Percentiles rank a stretch among this genome's conserved stretches.
These are phyloP conservation scores for Gymnoscelis rufifasciata DNA, from an alignment of 2,888 invertebrate species.

Conservation along the genomic window DNA sequence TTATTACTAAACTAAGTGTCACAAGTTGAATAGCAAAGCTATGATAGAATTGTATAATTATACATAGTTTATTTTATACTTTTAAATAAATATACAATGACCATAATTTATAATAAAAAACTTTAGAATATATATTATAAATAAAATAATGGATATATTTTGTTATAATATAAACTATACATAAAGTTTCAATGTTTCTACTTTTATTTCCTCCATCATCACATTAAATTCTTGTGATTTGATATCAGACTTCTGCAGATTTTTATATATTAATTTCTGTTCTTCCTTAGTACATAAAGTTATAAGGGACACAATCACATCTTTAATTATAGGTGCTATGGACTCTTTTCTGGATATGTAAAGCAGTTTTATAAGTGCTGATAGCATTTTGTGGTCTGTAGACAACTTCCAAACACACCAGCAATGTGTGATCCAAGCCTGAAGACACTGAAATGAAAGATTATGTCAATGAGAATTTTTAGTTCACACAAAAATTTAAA, in stretches of 20 bases:
- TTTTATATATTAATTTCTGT: conserved; percentile 38
- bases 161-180: conserved; percentile 16
- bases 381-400: conserved; percentile 49
- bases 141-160: too few relatives aligned
- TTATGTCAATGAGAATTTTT: neutral
- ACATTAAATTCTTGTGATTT: conserved; percentile 38
- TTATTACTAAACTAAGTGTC: neutral
- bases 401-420: conserved; percentile 60
- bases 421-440: conserved; percentile 58
- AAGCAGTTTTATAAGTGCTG: conserved; percentile 54
- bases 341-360: conserved; percentile 46
- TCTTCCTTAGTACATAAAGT: conserved; percentile 44
- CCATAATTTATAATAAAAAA: too few relatives aligned
- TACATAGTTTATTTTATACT: too few relatives aligned
- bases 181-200: conserved; percentile 27
- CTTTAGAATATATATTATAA: too few relatives aligned
- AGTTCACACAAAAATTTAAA: too few relatives aligned
- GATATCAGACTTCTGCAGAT: conserved; percentile 36
- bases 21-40: too few relatives aligned
- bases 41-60: too few relatives aligned
- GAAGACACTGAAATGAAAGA: conserved; percentile 45
- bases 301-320: conserved; percentile 49
- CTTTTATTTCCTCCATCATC: conserved; percentile 46
- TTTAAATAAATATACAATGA: too few relatives aligned
- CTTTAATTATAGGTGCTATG: conserved; percentile 39